Percentiles rank a stretch among this genome's conserved stretches.
Conservation (phyloP, 1,140 invertebrate species). For the Drosophila subobscura region DNA sequence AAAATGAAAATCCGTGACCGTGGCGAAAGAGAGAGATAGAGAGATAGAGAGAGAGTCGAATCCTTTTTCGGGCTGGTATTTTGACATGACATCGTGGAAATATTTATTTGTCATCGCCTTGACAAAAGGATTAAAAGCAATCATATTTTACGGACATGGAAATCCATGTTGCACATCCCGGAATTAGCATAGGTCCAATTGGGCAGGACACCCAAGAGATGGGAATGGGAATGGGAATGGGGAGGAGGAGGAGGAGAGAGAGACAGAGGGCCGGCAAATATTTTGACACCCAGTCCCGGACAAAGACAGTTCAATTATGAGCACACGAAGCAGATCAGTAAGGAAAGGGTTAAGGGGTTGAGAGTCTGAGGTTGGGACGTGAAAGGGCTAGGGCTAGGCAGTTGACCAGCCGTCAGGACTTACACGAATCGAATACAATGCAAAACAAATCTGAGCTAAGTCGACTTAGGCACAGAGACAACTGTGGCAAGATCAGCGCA, state of each 20-base stretch:
- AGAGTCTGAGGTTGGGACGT: neutral
- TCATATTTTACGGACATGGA: conserved; percentile 63
- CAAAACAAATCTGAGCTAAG: conserved; percentile 59
- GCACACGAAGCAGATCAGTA: neutral
- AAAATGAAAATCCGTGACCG: conserved; percentile 29
- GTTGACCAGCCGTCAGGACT: conserved; percentile 46
- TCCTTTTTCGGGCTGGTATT: conserved; percentile 47
- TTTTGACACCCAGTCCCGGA: conserved; percentile 56
- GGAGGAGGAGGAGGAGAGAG: neutral
- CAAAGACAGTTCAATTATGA: conserved; percentile 68
- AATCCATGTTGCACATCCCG: conserved; percentile 37
- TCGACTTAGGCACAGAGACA: conserved; percentile 32
- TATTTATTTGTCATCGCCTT: conserved; percentile 69
- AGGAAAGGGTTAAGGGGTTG: conserved; percentile 38
- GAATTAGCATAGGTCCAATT: conserved; percentile 54
- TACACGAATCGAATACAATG: conserved; percentile 31
- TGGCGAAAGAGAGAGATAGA: neutral
- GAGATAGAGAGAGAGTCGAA: conserved; percentile 6
- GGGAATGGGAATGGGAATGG: neutral
- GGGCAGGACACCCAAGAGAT: neutral
- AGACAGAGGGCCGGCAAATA: conserved; percentile 33
- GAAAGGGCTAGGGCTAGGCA: conserved; percentile 3
- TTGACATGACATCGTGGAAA: conserved; percentile 74
- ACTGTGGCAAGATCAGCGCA: neutral
- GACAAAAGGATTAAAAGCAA: conserved; percentile 51